Base-by-base conservation (phyloP, 2,888 invertebrate genomes). In the Crepidodera aurea region DNA sequence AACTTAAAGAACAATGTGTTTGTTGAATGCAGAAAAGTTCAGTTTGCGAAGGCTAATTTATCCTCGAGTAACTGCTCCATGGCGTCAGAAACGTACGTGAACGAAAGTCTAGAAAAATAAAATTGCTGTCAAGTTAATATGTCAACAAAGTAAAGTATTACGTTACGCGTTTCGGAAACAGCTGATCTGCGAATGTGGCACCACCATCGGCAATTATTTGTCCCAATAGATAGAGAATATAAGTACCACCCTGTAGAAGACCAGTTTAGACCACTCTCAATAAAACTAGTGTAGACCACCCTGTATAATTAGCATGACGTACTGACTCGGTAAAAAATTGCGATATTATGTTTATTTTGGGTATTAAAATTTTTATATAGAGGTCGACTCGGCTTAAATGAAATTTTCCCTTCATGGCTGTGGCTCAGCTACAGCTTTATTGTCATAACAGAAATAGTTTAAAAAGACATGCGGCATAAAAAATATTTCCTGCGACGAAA, bases 1-100 rank as follows among this genome's bases (percentile, higher is more conserved):
- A 57, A 62, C 57, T 62, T 44, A 29, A 34, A 56, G 53, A 57
- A 57, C 62, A 57, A 62, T 57, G 46, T 62, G 51, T 48, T 54
- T 32, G 57, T n/a, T 56, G 34, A 53, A 53, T 57, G 57, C 51
- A 40, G 22, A 53, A 53, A 39, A 53, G 53, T 57, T 34, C 46
- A 53, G 57, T 46, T 51, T 61, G 54, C 44, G 56, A 10, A 44
- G 50, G 42, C 18, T 56, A 56, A 61, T 61, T 57, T 51, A 62
- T 51, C 42, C 53, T 18, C 53, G 4, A 37, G 55, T 50, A 51
- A 55, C 54, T 55, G 58, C 51, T 32, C 51, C 51, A 42, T 44
- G 25, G 22, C 18, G 40, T 39, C 27, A 27, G 18, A 32, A n/a
- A 6, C 32, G 32, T 32, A n/a, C n/a, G n/a, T n/a, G n/a, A n/a